Evolutionary conservation across 2,797 vertebrate species (phyloP).

Genomic region (Echeneis naucrates): DNA sequence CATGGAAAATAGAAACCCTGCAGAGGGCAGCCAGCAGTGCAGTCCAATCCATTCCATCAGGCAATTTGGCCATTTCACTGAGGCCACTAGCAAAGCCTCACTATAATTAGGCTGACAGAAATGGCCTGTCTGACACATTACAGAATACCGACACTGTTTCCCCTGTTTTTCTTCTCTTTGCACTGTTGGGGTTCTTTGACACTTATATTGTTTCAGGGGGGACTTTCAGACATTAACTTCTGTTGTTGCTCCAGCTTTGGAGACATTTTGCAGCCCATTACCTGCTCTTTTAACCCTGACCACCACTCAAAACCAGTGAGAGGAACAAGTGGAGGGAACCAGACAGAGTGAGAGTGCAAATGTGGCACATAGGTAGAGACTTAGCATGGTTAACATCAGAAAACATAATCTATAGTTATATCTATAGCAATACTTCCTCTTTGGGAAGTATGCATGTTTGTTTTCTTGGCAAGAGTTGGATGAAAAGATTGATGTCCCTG

Average conservation of each 20-base stretch:
- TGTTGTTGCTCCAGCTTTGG: slow-evolving; percentile 69
- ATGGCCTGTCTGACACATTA: slow-evolving; percentile 74
- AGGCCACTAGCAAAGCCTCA: slow-evolving; percentile 57
- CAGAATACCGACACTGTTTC: slow-evolving; percentile 34
- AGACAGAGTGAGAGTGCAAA: slow-evolving; percentile 1
- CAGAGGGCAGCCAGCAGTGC: slow-evolving; percentile 49
- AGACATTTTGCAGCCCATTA: slow-evolving; percentile 80
- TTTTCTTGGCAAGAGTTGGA: not conserved
- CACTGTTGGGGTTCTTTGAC: slow-evolving; percentile 57
- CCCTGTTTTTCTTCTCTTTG: slow-evolving; percentile 29
- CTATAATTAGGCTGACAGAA: slow-evolving; percentile 75
- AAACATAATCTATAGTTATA: not conserved
- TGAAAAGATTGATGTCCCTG: not conserved
- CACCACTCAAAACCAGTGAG: slow-evolving; percentile 59
- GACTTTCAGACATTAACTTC: slow-evolving; percentile 74
- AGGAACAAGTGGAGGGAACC: slow-evolving; percentile 11
- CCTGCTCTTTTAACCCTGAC: slow-evolving; percentile 72
- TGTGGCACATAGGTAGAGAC: not conserved
- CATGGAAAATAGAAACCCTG: slow-evolving; percentile 49
- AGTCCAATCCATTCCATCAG: slow-evolving; percentile 53
- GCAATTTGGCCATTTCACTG: slow-evolving; percentile 62
- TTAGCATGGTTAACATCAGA: not conserved
- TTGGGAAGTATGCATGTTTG: not conserved
- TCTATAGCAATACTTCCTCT: not conserved
- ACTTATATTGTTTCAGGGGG: slow-evolving; percentile 64